Base-by-base conservation (phyloP, 2,113 vertebrate genomes). In the Myotis yumanensis region DNA sequence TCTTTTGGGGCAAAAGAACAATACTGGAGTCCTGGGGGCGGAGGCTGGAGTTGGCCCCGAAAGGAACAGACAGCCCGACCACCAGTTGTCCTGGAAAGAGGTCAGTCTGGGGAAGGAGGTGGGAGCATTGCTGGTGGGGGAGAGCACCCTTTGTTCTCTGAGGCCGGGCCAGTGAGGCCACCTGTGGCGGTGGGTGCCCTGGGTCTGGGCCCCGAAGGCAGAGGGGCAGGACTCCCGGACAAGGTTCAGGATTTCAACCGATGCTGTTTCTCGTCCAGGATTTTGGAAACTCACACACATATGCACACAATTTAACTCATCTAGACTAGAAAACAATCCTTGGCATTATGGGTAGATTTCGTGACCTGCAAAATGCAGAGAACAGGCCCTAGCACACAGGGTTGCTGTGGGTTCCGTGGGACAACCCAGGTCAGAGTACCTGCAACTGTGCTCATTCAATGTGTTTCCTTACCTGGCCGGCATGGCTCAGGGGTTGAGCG, bases 1-100 rank as follows among this genome's bases (percentile, higher is more conserved):
- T 92, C 75, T 77, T 85, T 85, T 4, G 52, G 75, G 80, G 68
- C 23, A 93, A 83, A 79, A 86, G 62, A 93, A 79, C 51, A 62
- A 68, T 40, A 20, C 57, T 35, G 28, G 8, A 51, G 32, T 59
- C 18, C 48, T 52, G 11, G 32, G 18, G 30, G 5, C 7, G 30
- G 93, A 93, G 17, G n/a, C 15, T 46, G 66, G 54, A 69, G 52
- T 87, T 68, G 82, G 16, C n/a, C 40, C 62, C n/a, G 52, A 73
- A 83, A 79, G 48, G n/a, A 82, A 37, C 11, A 17, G n/a, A 57
- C 15, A 59, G 52, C 57, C 71, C 7, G 62, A 52, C 77, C 48
- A 43, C 40, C 25, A 88, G 69, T 18, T 11, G 43, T 87, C 30
- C 18, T 6, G 12, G 32, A 62, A n/a, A 62, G 72, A 86, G 37